Percentiles rank a stretch among this genome's conserved stretches.
Conservation (phyloP, 1,140 invertebrate genomes). For the Drosophila hydei region DNA sequence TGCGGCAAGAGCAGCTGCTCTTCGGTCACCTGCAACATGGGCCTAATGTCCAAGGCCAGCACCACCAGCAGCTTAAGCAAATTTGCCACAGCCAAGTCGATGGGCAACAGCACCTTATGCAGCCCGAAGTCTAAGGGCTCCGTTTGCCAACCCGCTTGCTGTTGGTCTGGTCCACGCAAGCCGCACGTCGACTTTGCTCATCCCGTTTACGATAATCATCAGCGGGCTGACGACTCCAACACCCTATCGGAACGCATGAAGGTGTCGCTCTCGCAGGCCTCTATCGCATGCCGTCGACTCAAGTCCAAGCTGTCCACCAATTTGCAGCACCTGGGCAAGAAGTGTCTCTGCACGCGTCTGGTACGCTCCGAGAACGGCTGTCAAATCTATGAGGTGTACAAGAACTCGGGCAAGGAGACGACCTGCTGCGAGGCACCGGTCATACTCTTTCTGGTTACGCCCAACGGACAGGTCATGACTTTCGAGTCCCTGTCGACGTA, state of each 20-base stretch:
- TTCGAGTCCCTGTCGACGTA: conserved; percentile 44
- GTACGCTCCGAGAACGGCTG: conserved; percentile 42
- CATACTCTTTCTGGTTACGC: conserved; percentile 61
- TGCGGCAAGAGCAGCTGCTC: not conserved
- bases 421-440: conserved; percentile 16
- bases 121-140: conserved; percentile 18
- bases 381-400: conserved; percentile 63
- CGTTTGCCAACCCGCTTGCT: not conserved
- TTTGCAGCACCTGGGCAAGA: not conserved
- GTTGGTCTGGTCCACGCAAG: conserved; percentile 22
- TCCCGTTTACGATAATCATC: conserved; percentile 32
- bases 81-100: conserved; percentile 1
- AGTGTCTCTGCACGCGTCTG: conserved; percentile 62
- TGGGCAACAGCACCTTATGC: not conserved
- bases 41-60: not conserved
- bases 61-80: conserved; percentile 14
- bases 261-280: conserved; percentile 37
- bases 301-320: conserved; percentile 22
- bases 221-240: not conserved
- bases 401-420: conserved; percentile 31
- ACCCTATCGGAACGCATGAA: conserved; percentile 17
- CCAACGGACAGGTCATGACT: conserved; percentile 62
- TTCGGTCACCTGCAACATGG: not conserved
- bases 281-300: conserved; percentile 27
- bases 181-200: conserved; percentile 57